A percentile compares a stretch with the other conserved stretches of the same genome.
phyloP scores from a whole-genome alignment of 2,888 invertebrate species.

The Meteorus colon region DNA sequence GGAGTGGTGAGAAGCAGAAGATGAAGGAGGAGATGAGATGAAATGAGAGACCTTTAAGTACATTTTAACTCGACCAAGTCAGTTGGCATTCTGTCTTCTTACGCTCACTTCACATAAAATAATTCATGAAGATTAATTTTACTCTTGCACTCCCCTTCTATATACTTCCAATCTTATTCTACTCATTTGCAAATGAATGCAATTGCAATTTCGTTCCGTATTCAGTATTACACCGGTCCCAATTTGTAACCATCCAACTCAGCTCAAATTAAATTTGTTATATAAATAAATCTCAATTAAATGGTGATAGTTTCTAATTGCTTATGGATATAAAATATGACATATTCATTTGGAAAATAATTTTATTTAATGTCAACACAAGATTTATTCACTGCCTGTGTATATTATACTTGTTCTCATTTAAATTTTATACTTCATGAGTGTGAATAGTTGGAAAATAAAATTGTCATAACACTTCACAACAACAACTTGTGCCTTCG shows the following conservation, averaged over 20 bases:
- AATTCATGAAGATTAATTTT: slow-evolving; percentile 53
- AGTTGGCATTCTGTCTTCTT: slow-evolving; percentile 70
- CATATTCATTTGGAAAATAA: slow-evolving; percentile 16
- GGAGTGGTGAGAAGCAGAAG: slow-evolving; percentile 46
- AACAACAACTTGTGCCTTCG: too few species aligned
- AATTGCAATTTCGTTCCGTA: slow-evolving; percentile 25
- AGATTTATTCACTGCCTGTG: not conserved
- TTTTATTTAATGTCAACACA: slow-evolving; percentile 7
- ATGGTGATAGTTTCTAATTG: slow-evolving; percentile 51
- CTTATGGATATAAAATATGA: slow-evolving; percentile 20
- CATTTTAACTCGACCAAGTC: slow-evolving; percentile 69
- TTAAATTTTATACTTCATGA: not conserved
- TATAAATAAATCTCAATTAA: slow-evolving; percentile 62
- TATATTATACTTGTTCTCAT: not conserved
- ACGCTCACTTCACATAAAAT: slow-evolving; percentile 57
- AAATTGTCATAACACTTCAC: not conserved
- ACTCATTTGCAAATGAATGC: slow-evolving; percentile 36
- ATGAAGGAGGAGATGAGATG: slow-evolving; percentile 50
- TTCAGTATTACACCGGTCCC: slow-evolving; percentile 14
- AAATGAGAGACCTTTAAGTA: slow-evolving; percentile 61
- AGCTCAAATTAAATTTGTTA: slow-evolving; percentile 56
- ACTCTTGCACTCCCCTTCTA: slow-evolving; percentile 22
- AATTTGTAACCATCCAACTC: slow-evolving; percentile 35
- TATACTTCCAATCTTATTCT: slow-evolving; percentile 26
- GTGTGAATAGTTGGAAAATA: not conserved